Base-by-base conservation (phyloP, 2,113 vertebrate genomes). In the Podocnemis expansa region DNA sequence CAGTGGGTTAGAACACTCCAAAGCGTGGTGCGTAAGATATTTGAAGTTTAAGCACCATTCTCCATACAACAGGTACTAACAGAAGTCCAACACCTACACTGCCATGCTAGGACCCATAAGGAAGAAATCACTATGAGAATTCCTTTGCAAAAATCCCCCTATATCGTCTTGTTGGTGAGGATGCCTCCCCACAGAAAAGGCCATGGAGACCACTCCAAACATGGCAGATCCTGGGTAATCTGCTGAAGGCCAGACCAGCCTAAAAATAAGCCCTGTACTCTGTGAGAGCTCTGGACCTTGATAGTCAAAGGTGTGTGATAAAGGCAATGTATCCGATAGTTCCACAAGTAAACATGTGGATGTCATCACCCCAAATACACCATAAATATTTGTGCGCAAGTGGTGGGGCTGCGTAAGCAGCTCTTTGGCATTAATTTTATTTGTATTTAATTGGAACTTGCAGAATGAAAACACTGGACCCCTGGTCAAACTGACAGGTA, bases 341-440 rank as follows among this genome's bases (percentile, higher is more conserved):
- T 60, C 58, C 1, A 3, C 76, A 94, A 45, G 43, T 38, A 84
- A 76, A 41, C n/a, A n/a, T n/a, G 54, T n/a, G 43, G 55, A 47
- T 49, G 27, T 78, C 27, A 49, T 29, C 76, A 41, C 63, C 22
- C 41, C 17, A 21, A 27, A 73, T 10, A n/a, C 25, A 19, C 47
- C 78, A 55, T 2, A 0, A 0, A 11, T 56, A 70, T 22, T 60
- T 73, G 70, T 14, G 8, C 19, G 60, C n/a, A 70, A 0, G 0
- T 75, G 8, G 70, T 81, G 89, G 87, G 58, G 10, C n/a, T n/a
- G n/a, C n/a, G 5, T 54, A 87, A 43, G 51, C 1, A 0, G 31
- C 76, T 34, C 63, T 31, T 10, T 11, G 34, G 2, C 14, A 29
- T 70, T 38, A 3, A 12, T 56, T 85, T 85, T 85, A 87, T 76